These are phyloP conservation scores for Silurus aristotelis DNA, from an alignment of 2,797 vertebrate species.

Conservation along the genomic window DNA sequence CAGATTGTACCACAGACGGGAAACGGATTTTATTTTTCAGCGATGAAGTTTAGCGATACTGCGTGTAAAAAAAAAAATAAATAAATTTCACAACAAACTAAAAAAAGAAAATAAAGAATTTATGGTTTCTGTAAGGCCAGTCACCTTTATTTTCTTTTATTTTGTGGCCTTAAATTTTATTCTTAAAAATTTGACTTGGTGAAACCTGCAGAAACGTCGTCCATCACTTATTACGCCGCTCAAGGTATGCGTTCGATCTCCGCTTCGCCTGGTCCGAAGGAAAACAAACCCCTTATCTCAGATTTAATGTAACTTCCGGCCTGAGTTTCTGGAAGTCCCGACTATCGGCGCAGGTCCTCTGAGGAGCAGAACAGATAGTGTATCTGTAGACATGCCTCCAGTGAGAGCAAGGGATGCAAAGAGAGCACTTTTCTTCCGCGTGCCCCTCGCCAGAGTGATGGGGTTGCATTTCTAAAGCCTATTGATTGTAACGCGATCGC, in stretches of 20 bases:
- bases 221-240: background rate
- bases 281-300: slow-evolving; percentile 46
- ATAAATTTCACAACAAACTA: too few species aligned
- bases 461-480: slow-evolving; percentile 48
- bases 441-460: slow-evolving; percentile 22
- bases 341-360: slow-evolving; percentile 40
- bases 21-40: too few species aligned
- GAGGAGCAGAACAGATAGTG: slow-evolving; percentile 51
- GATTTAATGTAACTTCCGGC: slow-evolving; percentile 45
- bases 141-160: too few species aligned
- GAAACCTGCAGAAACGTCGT: too few species aligned
- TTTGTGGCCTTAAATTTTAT: too few species aligned
- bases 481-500: slow-evolving; percentile 55
- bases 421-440: slow-evolving; percentile 18
- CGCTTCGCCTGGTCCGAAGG: background rate
- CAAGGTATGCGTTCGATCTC: background rate
- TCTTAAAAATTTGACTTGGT: too few species aligned
- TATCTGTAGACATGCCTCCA: slow-evolving; percentile 52
- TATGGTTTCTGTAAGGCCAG: too few species aligned
- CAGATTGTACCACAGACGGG: too few species aligned
- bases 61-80: too few species aligned
- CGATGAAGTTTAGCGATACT: too few species aligned
- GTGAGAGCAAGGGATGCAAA: slow-evolving; percentile 46
- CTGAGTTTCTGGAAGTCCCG: slow-evolving; percentile 31
- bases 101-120: too few species aligned